Evolutionary conservation across 2,797 vertebrate genomes (phyloP).

Genomic region (Numenius phaeopus): DNA sequence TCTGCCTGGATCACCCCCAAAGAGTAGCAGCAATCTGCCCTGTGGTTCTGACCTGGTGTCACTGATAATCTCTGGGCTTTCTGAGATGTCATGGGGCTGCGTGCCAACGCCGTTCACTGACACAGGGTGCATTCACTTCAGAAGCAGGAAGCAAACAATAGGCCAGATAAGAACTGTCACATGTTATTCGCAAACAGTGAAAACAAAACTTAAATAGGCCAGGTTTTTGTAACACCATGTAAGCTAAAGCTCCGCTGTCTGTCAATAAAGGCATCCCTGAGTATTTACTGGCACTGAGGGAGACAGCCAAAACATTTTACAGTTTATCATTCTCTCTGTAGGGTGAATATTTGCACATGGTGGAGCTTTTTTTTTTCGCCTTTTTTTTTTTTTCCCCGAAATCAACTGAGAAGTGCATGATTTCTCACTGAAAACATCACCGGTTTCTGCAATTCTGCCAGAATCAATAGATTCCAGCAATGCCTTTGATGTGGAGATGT

Average conservation of each 20-base stretch:
- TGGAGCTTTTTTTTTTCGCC: neutral
- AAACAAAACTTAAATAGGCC: conserved; percentile 22
- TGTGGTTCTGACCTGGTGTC: neutral
- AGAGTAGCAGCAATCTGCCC: neutral
- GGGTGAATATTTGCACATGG: neutral
- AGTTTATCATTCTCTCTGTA: neutral
- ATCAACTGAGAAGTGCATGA: conserved; percentile 37
- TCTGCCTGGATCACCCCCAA: neutral
- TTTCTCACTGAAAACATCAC: conserved; percentile 45
- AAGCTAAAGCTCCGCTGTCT: neutral
- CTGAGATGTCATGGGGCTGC: neutral
- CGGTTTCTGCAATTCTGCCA: neutral
- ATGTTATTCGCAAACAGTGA: neutral
- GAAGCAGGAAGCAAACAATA: conserved; percentile 24
- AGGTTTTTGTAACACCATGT: neutral
- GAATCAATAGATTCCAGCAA: conserved; percentile 68
- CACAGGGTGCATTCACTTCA: neutral
- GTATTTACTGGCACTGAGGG: neutral
- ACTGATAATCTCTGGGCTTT: neutral
- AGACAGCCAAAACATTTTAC: neutral
- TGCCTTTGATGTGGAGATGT: conserved; percentile 49
- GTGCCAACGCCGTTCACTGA: neutral
- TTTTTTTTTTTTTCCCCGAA: neutral
- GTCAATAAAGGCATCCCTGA: conserved; percentile 7
- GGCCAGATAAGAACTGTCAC: neutral